These are phyloP conservation scores for Himantopus leucocephalus DNA, from an alignment of 2,113 vertebrate species.

Conservation along the genomic window DNA sequence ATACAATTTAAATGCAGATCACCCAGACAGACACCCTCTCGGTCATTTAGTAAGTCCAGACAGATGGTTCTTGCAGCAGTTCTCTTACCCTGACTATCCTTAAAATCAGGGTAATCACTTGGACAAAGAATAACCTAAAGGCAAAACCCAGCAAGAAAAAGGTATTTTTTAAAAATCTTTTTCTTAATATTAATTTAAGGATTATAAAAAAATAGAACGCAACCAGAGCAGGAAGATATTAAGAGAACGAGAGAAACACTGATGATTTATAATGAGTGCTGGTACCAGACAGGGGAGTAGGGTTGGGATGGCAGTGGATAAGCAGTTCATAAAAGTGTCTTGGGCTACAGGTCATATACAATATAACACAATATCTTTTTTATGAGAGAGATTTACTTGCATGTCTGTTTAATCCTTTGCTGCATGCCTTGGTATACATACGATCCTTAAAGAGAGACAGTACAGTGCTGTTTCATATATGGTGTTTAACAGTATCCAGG, in stretches of 20 bases:
- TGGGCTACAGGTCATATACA: conserved; percentile 53
- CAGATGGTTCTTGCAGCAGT: conserved; percentile 25
- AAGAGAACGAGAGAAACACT: background rate
- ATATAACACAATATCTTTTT: conserved; percentile 50
- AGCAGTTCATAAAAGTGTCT: conserved; percentile 60
- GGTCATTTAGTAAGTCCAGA: conserved; percentile 37
- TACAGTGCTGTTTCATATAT: background rate
- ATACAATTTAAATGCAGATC: conserved; percentile 60
- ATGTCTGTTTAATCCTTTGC: conserved; percentile 53
- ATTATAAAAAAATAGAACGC: background rate
- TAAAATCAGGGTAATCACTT: background rate
- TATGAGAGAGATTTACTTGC: conserved; percentile 49
- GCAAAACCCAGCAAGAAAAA: background rate
- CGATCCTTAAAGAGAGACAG: background rate
- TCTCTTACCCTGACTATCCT: background rate
- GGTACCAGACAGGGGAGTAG: conserved; percentile 9
- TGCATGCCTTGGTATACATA: conserved; percentile 39
- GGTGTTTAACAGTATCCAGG: background rate
- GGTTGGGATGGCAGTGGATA: conserved; percentile 37
- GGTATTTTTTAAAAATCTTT: accelerated
- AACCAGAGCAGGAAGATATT: background rate
- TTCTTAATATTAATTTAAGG: background rate
- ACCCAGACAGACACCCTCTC: conserved; percentile 35
- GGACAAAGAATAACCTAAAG: background rate
- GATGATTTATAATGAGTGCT: conserved; percentile 29